phyloP scores from a whole-genome alignment of 1,140 invertebrate species.

The Cyclina sinensis region DNA sequence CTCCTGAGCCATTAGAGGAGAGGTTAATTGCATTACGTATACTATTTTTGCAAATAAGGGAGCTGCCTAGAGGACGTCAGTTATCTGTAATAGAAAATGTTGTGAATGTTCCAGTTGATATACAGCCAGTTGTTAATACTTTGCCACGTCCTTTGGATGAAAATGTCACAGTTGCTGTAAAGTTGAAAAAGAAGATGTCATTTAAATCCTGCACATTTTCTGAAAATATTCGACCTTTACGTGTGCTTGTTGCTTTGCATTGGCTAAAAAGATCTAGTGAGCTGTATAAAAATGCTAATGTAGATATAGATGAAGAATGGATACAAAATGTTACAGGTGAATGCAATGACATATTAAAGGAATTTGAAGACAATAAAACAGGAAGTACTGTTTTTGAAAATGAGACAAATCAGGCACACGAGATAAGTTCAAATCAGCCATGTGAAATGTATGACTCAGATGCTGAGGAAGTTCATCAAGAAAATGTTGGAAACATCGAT shows the following conservation, averaged over 20 bases:
- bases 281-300: conserved; percentile 43
- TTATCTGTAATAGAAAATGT: conserved; percentile 65
- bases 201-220: conserved; percentile 36
- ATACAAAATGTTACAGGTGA: background rate
- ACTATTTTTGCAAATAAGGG: conserved; percentile 69
- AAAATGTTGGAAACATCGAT: too few relatives aligned
- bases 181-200: conserved; percentile 60
- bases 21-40: conserved; percentile 68
- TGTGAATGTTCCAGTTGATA: conserved; percentile 66
- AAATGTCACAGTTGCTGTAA: conserved; percentile 45
- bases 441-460: too few relatives aligned
- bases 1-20: too few relatives aligned
- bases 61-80: conserved; percentile 64
- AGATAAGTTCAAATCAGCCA: too few relatives aligned
- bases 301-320: conserved; percentile 55
- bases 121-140: background rate
- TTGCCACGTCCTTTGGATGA: conserved; percentile 61
- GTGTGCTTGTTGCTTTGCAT: conserved; percentile 31
- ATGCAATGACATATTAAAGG: background rate
- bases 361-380: too few relatives aligned
- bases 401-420: too few relatives aligned
- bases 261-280: conserved; percentile 23
- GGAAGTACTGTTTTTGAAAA: too few relatives aligned
- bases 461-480: too few relatives aligned
- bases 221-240: conserved; percentile 48